Percentiles rank a stretch among this genome's conserved stretches.
Evolutionary conservation across 2,113 vertebrate genomes (phyloP).

Genomic region (Thamnophis sirtalis): DNA sequence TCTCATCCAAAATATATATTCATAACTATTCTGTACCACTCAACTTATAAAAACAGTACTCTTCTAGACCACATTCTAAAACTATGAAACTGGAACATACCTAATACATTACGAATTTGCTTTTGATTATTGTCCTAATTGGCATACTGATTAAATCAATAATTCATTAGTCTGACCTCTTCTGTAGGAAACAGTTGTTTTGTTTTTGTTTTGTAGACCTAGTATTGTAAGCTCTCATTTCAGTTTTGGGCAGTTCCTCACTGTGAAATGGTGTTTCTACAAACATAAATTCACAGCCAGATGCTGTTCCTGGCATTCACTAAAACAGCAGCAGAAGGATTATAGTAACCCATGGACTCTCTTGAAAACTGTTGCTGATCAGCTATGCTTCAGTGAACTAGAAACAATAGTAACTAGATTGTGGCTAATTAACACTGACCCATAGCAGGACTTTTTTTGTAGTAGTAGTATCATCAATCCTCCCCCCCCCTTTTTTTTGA

Average conservation of each 20-base stretch:
- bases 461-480: background rate
- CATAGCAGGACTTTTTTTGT: background rate
- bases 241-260: conserved; percentile 1
- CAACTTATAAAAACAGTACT: background rate
- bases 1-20: background rate
- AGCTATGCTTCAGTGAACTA: conserved; percentile 8
- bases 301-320: background rate
- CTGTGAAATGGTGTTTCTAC: background rate
- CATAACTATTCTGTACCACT: background rate
- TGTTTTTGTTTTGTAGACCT: conserved; percentile 30
- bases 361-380: conserved; percentile 1
- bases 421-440: conserved; percentile 5
- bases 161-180: conserved; percentile 54
- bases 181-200: conserved; percentile 48
- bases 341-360: background rate
- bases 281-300: background rate
- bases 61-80: conserved; percentile 31
- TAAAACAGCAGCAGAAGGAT: background rate
- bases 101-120: conserved; percentile 57
- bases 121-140: conserved; percentile 64
- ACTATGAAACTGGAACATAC: conserved; percentile 50
- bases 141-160: conserved; percentile 59
- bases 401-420: background rate
- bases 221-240: conserved; percentile 47
- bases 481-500: background rate